phyloP scores from a whole-genome alignment of 1,140 invertebrate genomes.

The Drosophila rufa region DNA sequence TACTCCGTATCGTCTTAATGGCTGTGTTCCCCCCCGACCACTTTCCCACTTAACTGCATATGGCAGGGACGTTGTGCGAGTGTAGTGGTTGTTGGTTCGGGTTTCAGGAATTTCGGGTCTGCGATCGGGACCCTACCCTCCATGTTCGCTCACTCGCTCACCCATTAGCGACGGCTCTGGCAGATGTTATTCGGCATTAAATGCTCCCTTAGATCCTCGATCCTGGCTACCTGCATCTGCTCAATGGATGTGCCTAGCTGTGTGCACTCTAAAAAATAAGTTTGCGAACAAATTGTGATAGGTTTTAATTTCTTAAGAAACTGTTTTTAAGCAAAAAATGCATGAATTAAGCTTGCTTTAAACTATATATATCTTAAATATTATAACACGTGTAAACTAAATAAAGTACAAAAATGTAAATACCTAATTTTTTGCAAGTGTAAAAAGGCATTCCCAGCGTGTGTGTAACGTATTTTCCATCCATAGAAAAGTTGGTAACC shows the following conservation, averaged over 20 bases:
- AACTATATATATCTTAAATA: not conserved
- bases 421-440: constrained; percentile 9
- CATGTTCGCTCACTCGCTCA: constrained; percentile 11
- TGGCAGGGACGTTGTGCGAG: constrained; percentile 3
- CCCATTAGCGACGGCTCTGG: constrained; percentile 58
- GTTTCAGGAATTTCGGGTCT: constrained; percentile 61
- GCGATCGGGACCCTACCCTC: constrained; percentile 45
- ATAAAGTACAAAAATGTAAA: not conserved
- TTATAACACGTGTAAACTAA: not conserved
- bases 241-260: constrained; percentile 5
- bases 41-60: constrained; percentile 40
- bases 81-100: constrained; percentile 65
- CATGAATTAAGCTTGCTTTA: no score
- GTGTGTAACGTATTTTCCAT: constrained; percentile 63
- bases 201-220: constrained; percentile 40
- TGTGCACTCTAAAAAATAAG: constrained; percentile 16
- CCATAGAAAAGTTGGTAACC: constrained; percentile 5
- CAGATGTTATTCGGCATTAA: constrained; percentile 59
- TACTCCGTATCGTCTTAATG: constrained; percentile 17
- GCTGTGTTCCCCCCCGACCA: constrained; percentile 13
- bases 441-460: constrained; percentile 41
- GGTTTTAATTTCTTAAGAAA: not conserved
- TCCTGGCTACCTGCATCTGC: constrained; percentile 61
- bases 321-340: not conserved
- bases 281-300: not conserved